These are phyloP conservation scores for Therioaphis trifolii DNA, from an alignment of 2,888 invertebrate genomes.

Conservation along the genomic window DNA sequence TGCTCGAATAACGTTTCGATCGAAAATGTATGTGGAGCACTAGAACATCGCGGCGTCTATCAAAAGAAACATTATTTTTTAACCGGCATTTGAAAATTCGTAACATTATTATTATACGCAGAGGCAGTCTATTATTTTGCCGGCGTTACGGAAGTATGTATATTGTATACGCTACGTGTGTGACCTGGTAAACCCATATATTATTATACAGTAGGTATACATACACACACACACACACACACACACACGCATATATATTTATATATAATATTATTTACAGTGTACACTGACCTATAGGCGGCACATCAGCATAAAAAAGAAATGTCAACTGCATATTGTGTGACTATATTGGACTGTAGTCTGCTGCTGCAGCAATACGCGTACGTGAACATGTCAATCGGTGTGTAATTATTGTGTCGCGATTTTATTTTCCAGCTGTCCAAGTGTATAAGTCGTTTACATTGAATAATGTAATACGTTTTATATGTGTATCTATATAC, in stretches of 20 bases:
- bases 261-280: too few species aligned
- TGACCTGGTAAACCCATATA: neutral
- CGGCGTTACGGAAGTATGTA: neutral
- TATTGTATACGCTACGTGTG: too few species aligned
- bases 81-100: too few species aligned
- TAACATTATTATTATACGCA: too few species aligned
- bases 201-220: too few species aligned
- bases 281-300: neutral
- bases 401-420: constrained; percentile 12
- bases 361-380: too few species aligned
- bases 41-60: neutral
- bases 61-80: too few species aligned
- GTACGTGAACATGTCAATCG: neutral
- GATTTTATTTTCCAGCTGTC: constrained; percentile 34
- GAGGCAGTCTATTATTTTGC: neutral
- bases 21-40: too few species aligned
- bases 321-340: neutral
- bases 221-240: too few species aligned
- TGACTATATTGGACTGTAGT: neutral
- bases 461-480: constrained; percentile 1
- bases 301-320: neutral
- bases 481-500: neutral
- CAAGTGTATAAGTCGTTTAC: constrained; percentile 1
- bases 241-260: too few species aligned
- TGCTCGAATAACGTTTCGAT: too few species aligned